These are phyloP conservation scores for Pseudochaenichthys georgianus DNA, from an alignment of 2,797 vertebrate species.

Conservation along the genomic window DNA sequence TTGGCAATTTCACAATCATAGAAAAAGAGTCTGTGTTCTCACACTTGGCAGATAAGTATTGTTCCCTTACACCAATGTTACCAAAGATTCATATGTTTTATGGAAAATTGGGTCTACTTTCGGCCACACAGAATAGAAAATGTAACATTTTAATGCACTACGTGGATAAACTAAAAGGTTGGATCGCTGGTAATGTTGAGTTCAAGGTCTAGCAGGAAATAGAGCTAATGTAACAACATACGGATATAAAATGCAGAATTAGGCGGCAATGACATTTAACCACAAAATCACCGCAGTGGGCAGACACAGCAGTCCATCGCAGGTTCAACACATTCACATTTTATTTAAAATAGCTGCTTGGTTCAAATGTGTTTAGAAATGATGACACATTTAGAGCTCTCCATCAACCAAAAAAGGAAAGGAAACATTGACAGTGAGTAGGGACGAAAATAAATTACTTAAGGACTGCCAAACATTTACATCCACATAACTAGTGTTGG, in stretches of 20 bases:
- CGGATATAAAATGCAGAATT: not conserved
- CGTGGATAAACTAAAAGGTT: slow-evolving; percentile 11
- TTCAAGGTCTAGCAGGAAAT: slow-evolving; percentile 6
- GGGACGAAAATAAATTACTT: slow-evolving; percentile 8
- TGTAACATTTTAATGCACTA: slow-evolving; percentile 13
- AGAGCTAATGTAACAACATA: not conserved
- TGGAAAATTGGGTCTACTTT: not conserved
- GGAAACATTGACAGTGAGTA: not conserved
- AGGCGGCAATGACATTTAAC: slow-evolving; percentile 2
- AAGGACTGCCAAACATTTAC: not conserved
- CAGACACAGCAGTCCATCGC: not conserved
- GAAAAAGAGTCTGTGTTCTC: not conserved
- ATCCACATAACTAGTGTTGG: not conserved
- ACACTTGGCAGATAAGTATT: not conserved
- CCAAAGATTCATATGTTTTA: not conserved
- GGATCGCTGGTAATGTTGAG: not conserved
- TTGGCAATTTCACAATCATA: slow-evolving; percentile 31
- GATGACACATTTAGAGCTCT: not conserved
- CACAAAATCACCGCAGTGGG: slow-evolving; percentile 28
- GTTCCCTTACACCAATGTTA: slow-evolving; percentile 6
- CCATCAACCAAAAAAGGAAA: not conserved
- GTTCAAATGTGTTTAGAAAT: not conserved
- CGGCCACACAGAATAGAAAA: not conserved
- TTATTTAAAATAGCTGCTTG: not conserved
- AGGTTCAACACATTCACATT: slow-evolving; percentile 9